These are phyloP conservation scores for Nephrotoma appendiculata DNA, from an alignment of 2,888 invertebrate species.

Conservation along the genomic window DNA sequence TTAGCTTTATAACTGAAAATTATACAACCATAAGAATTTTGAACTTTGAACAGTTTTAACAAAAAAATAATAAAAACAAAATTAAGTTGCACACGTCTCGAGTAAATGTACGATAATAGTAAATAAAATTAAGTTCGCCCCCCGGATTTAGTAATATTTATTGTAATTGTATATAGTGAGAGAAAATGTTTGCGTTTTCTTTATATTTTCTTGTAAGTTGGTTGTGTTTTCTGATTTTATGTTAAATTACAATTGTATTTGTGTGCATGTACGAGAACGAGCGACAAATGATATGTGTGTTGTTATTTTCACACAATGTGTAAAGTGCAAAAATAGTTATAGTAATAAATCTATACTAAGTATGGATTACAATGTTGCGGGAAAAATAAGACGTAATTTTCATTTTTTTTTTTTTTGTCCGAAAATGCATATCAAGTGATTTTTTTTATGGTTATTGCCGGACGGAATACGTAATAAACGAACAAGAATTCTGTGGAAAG, in stretches of 20 bases:
- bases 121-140: background rate
- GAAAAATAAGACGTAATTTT: background rate
- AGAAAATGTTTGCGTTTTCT: background rate
- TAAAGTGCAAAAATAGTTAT: background rate
- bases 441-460: background rate
- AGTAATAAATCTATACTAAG: background rate
- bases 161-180: background rate
- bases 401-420: background rate
- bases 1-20: too few species aligned
- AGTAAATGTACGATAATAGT: background rate
- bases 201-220: background rate
- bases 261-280: background rate
- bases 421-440: background rate
- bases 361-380: background rate
- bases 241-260: background rate
- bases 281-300: background rate
- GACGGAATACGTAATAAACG: background rate
- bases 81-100: background rate
- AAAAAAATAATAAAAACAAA: background rate
- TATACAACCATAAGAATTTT: too few species aligned
- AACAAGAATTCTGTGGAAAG: background rate
- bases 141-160: background rate
- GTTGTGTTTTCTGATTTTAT: background rate
- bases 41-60: background rate
- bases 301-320: background rate